These are phyloP conservation scores for Ibycter americanus DNA, from an alignment of 2,797 vertebrate species.

Conservation along the genomic window DNA sequence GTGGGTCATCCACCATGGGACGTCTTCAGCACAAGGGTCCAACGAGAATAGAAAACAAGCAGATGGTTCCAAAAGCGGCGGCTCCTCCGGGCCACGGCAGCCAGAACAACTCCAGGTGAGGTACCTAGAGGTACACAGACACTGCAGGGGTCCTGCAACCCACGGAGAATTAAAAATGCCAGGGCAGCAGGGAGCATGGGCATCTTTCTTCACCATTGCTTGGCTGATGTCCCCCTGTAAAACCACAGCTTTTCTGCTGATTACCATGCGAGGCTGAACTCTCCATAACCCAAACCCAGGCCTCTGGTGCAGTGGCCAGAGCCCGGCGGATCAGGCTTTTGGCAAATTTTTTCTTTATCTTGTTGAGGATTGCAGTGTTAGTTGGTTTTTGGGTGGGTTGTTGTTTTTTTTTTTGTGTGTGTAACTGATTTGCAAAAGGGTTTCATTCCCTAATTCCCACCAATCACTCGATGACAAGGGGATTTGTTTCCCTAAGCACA, in stretches of 20 bases:
- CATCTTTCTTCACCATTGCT: not conserved
- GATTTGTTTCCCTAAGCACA: not conserved
- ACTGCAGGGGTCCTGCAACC: not conserved
- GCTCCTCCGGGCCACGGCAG: not conserved
- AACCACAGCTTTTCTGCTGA: not conserved
- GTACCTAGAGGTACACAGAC: not conserved
- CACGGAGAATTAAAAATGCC: not conserved
- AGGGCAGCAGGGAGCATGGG: not conserved
- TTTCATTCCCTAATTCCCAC: not conserved
- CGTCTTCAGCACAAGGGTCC: not conserved
- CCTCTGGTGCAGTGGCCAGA: not conserved
- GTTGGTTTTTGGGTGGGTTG: too few species aligned
- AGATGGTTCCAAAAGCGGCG: not conserved
- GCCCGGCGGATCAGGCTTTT: not conserved
- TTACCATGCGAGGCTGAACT: rapidly evolving
- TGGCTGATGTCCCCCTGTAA: not conserved
- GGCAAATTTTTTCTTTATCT: not conserved
- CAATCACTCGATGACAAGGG: not conserved
- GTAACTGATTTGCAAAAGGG: not conserved
- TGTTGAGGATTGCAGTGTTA: not conserved
- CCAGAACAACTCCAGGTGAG: not conserved
- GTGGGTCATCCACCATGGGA: not conserved
- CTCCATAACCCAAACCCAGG: not conserved
- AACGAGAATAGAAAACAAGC: not conserved
- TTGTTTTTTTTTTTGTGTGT: too few species aligned